phyloP scores from a whole-genome alignment of 2,797 vertebrate genomes.

The Coranthus polyacanthus region DNA sequence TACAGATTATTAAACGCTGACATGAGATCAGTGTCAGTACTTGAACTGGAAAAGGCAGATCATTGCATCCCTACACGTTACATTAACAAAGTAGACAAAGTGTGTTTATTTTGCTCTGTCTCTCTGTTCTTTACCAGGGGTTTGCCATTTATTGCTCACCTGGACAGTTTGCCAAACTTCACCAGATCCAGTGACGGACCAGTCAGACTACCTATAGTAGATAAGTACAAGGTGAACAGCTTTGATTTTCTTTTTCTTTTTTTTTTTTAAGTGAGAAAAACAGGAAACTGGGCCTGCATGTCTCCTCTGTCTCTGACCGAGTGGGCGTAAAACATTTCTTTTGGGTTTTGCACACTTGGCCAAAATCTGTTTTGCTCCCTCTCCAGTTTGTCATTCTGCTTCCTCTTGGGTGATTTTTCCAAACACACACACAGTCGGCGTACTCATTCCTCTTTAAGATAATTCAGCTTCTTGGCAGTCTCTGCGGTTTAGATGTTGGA shows the following conservation, averaged over 20 bases:
- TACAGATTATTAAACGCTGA: no score
- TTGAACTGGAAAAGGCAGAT: no score
- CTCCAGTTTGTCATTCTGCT: slow-evolving; percentile 37
- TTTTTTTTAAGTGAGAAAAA: background rate
- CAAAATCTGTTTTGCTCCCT: slow-evolving; percentile 15
- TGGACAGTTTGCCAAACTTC: slow-evolving; percentile 98
- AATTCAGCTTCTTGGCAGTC: slow-evolving; percentile 51
- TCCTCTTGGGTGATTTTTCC: slow-evolving; percentile 37
- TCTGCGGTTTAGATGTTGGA: slow-evolving; percentile 48
- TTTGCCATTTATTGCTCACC: slow-evolving; percentile 96
- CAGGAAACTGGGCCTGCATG: background rate
- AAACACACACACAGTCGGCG: slow-evolving; percentile 21
- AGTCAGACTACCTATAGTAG: slow-evolving; percentile 97
- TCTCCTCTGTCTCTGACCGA: slow-evolving; percentile 18
- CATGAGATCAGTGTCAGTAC: no score
- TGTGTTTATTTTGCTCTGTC: background rate
- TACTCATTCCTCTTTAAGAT: slow-evolving; percentile 41
- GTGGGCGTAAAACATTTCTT: slow-evolving; percentile 39
- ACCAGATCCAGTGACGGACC: slow-evolving; percentile 95
- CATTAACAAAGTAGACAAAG: no score
- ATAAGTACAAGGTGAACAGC: slow-evolving; percentile 96
- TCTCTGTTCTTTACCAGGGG: slow-evolving; percentile 83
- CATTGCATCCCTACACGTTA: no score
- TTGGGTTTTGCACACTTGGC: slow-evolving; percentile 25
- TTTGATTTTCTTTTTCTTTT: background rate